Percentiles rank a stretch among this genome's conserved stretches.
Conservation (phyloP, 2,888 invertebrate genomes). For the Tenthredo mesomela region DNA sequence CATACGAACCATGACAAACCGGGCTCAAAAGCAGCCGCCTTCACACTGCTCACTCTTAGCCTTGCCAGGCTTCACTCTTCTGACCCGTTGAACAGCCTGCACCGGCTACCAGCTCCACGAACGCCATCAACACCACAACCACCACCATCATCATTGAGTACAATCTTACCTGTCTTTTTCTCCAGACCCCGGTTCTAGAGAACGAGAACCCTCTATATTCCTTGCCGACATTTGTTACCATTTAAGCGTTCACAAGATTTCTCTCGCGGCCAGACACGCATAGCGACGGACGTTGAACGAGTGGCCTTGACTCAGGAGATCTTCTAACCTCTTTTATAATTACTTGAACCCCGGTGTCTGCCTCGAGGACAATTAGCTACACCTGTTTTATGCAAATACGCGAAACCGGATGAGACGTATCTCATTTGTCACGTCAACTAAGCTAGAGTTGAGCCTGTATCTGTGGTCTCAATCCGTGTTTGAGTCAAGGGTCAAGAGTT, state of each 20-base stretch:
- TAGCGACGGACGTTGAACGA: constrained; percentile 61
- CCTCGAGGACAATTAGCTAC: constrained; percentile 61
- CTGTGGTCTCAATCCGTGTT: neutral
- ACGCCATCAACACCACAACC: constrained; percentile 43
- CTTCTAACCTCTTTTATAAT: constrained; percentile 52
- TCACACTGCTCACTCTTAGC: constrained; percentile 55
- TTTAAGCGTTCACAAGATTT: constrained; percentile 77
- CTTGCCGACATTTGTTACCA: constrained; percentile 75
- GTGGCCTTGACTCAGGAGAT: constrained; percentile 50
- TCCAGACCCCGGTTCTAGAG: constrained; percentile 51
- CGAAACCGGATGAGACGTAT: constrained; percentile 9
- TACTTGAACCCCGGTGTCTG: constrained; percentile 52
- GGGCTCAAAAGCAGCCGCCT: constrained; percentile 76
- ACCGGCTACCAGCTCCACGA: constrained; percentile 45
- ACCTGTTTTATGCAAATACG: constrained; percentile 59
- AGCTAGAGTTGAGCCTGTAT: neutral
- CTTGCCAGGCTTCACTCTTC: constrained; percentile 22
- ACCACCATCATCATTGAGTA: constrained; percentile 24
- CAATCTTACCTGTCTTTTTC: constrained; percentile 59
- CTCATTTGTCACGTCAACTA: constrained; percentile 43
- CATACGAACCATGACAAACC: constrained; percentile 77
- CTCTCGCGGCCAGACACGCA: constrained; percentile 63
- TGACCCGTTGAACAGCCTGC: constrained; percentile 44
- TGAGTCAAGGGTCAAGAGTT: constrained; percentile 3
- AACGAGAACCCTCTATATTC: constrained; percentile 58